Evolutionary conservation across 2,113 vertebrate species (phyloP), one percentile per base, ranked within the genome.

Genomic region (Zeus faber): DNA sequence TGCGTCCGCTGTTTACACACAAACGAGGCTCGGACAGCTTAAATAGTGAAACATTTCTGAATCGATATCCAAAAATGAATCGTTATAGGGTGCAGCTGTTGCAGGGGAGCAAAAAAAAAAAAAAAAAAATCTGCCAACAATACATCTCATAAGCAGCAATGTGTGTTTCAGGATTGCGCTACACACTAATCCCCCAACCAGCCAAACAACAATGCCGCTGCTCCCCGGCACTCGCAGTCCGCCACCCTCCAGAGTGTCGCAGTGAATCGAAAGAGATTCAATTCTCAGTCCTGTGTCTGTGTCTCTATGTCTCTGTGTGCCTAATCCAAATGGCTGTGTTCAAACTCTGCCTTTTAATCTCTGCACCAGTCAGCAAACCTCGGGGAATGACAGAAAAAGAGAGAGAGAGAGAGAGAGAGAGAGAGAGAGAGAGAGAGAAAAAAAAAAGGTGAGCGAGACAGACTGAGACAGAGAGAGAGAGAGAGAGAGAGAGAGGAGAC

Each of bases 381-480:
- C n/a, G 17, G 17, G 60, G 56, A 39, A 31, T 66, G 62, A 37
- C 14, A 40, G 37, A 16, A 20, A 25, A 14, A 29, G 14, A 29
- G 39, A 20, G n/a, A 40, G 45, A 27, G 39, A 26, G n/a, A 27
- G 23, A 29, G 22, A 25, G 14, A 16, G 9, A 27, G 6, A 54
- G 23, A 25, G 17, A 18, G 40, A 29, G 1, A 27, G 24, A 25
- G 11, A 26, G 14, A 47, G 2, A 47, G 45, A 24, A 1, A 47
- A 22, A 47, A 22, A 24, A 0, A 25, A 10, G 14, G 21, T 13
- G 7, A 14, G 44, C 47, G 29, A 48, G 33, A 20, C 23, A 16
- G 23, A 13, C 21, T n/a, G 16, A 62, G 29, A 54, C 21, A n/a
- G 21, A 35, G 21, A 31, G 13, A 29, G 17, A 22, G 4, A 31